A percentile compares a stretch with the other conserved stretches of the same genome.
Conservation (phyloP, 2,113 vertebrate genomes). For the Genyomyrus donnyi region DNA sequence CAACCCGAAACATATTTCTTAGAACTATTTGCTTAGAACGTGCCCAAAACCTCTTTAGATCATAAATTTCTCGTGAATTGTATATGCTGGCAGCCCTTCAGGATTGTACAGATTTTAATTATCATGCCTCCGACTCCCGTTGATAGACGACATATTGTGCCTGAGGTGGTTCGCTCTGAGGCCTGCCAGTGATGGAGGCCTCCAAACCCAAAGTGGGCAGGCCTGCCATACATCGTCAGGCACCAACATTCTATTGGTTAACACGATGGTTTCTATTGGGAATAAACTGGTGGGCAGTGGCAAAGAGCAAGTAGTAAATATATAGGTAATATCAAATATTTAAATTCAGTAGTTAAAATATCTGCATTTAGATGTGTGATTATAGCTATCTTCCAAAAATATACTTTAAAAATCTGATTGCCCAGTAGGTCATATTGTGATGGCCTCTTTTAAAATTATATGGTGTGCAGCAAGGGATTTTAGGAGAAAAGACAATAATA, state of each 20-base stretch:
- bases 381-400: not conserved
- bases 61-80: not conserved
- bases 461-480: not conserved
- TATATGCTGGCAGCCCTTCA: slow-evolving; percentile 1
- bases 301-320: not conserved
- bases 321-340: not conserved
- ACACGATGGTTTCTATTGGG: not conserved
- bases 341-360: not conserved
- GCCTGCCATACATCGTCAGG: not conserved
- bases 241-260: not conserved
- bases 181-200: not conserved
- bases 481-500: not conserved
- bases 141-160: not conserved
- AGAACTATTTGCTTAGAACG: not conserved
- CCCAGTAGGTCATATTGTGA: not conserved
- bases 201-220: not conserved
- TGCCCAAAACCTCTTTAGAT: not conserved
- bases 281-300: not conserved
- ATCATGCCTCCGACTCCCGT: not conserved
- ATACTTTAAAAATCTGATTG: not conserved
- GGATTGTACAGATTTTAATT: slow-evolving; percentile 5
- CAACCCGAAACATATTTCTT: slow-evolving; percentile 1
- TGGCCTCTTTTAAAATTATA: not conserved
- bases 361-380: not conserved
- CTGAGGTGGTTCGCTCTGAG: not conserved